These are phyloP conservation scores for Eilema sororculum DNA, from an alignment of 2,888 invertebrate species.

Conservation along the genomic window DNA sequence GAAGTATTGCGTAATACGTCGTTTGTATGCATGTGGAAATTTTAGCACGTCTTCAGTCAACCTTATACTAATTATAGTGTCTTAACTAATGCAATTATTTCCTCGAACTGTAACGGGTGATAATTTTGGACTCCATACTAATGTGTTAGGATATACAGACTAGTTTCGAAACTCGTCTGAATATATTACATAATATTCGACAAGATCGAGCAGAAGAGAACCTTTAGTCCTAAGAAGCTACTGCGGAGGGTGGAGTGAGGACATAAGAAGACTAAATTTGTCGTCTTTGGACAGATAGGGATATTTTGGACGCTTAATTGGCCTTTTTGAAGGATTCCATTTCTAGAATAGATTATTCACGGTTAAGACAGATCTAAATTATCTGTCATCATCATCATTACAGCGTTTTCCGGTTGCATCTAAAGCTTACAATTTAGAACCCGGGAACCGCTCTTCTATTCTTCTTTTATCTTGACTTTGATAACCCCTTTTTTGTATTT, in stretches of 20 bases:
- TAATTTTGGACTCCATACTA: background rate
- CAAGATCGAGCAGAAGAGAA: too few relatives aligned
- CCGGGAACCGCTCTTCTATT: background rate
- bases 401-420: background rate
- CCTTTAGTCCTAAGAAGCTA: too few relatives aligned
- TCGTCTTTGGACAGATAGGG: background rate
- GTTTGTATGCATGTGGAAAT: conserved; percentile 70
- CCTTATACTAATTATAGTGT: conserved; percentile 62
- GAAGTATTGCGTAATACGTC: conserved; percentile 38
- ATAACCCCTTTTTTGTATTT: background rate
- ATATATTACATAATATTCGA: background rate
- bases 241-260: too few relatives aligned
- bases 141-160: background rate
- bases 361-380: background rate
- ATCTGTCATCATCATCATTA: background rate
- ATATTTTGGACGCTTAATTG: too few relatives aligned
- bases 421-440: background rate
- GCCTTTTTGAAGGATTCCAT: background rate
- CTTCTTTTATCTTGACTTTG: background rate
- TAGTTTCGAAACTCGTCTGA: background rate
- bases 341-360: background rate
- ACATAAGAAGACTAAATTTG: background rate
- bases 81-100: conserved; percentile 48
- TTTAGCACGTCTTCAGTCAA: conserved; percentile 64
- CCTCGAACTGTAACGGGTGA: conserved; percentile 9